Percentiles rank a stretch among this genome's conserved stretches.
Evolutionary conservation across 2,888 invertebrate species (phyloP).

Genomic region (Escarpia spicata): DNA sequence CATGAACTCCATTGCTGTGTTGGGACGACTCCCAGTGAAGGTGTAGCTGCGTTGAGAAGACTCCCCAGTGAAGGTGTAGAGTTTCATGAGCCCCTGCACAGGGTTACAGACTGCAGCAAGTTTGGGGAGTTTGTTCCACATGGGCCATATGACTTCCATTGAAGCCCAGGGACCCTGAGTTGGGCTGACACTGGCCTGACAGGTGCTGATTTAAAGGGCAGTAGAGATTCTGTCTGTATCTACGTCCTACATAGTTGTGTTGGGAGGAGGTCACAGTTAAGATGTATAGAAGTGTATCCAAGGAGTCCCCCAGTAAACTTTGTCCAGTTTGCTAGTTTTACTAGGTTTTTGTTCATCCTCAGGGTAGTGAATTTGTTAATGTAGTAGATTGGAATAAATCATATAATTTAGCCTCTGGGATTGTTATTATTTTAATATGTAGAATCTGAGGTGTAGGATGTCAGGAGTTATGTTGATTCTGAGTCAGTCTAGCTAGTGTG

Average conservation of each 20-base stretch:
- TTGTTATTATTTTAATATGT: background rate
- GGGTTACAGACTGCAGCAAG: background rate
- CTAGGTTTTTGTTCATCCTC: background rate
- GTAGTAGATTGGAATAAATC: background rate
- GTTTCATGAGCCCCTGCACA: background rate
- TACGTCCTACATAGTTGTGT: background rate
- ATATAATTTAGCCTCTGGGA: background rate
- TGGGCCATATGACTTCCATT: background rate
- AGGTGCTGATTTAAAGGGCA: background rate
- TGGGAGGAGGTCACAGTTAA: background rate
- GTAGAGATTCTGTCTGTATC: background rate
- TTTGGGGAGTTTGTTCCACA: background rate
- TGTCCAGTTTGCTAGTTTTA: background rate
- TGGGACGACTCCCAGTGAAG: background rate
- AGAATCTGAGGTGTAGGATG: background rate
- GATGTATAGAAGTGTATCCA: background rate
- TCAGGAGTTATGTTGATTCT: background rate
- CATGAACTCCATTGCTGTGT: background rate
- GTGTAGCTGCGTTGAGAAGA: background rate
- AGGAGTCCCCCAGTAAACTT: background rate
- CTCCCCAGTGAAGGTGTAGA: background rate
- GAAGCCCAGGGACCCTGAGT: background rate
- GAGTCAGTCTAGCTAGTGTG: background rate
- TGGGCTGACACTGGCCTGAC: background rate
- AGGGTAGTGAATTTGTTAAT: background rate